phyloP scores from a whole-genome alignment of 2,797 vertebrate species.

The Urocyon cinereoargenteus region DNA sequence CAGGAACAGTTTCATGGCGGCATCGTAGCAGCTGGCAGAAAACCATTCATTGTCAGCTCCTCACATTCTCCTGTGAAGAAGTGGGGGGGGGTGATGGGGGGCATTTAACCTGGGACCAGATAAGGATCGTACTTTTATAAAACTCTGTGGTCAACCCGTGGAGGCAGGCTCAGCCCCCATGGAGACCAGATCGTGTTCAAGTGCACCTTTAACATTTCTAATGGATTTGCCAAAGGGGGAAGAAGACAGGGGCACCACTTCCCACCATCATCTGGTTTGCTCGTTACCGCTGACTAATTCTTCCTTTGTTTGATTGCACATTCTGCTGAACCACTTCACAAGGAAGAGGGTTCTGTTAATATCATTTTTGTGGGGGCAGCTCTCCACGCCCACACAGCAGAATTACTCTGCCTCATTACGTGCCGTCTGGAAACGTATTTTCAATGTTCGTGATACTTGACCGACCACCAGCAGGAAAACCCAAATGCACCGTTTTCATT shows the following conservation, averaged over 20 bases:
- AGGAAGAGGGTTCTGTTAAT: constrained; percentile 68
- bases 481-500: constrained; percentile 23
- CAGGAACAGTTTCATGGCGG: background rate
- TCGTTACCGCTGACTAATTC: constrained; percentile 82
- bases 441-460: constrained; percentile 35
- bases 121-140: accelerated
- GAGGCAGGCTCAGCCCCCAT: background rate
- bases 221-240: background rate
- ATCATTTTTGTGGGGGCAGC: constrained; percentile 56
- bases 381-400: constrained; percentile 71
- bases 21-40: background rate
- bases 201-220: background rate
- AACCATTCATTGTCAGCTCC: background rate
- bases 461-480: constrained; percentile 69
- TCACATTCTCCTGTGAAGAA: background rate
- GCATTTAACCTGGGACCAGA: background rate
- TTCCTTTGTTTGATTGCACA: constrained; percentile 84
- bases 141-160: background rate
- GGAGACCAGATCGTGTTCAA: background rate
- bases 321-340: constrained; percentile 79
- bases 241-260: constrained; percentile 66
- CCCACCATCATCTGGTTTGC: constrained; percentile 74
- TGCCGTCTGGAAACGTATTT: constrained; percentile 75
- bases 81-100: too few relatives aligned
- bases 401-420: constrained; percentile 74